phyloP scores from a whole-genome alignment of 1,140 invertebrate species.

The Dinoponera quadriceps region DNA sequence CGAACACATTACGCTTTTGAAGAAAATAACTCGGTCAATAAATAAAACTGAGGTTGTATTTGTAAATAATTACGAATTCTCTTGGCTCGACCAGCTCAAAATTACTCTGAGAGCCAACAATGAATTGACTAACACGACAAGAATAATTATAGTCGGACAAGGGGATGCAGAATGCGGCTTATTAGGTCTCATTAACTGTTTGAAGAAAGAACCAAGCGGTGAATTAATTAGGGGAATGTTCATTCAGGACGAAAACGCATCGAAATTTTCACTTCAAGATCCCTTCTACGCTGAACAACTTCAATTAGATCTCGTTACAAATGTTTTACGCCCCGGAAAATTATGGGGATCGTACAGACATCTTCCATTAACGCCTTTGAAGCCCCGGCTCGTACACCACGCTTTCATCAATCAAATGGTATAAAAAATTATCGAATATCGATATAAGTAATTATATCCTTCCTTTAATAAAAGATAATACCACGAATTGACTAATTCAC shows the following conservation, averaged over 20 bases:
- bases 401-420: constrained; percentile 91
- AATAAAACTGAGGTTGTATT: constrained; percentile 74
- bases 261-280: constrained; percentile 87
- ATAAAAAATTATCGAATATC: neutral
- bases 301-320: constrained; percentile 91
- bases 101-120: constrained; percentile 86
- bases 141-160: constrained; percentile 86
- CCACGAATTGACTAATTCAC: no score
- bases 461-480: no score
- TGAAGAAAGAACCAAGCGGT: constrained; percentile 89
- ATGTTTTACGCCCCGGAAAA: constrained; percentile 88
- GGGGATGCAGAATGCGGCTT: constrained; percentile 90
- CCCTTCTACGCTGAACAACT: constrained; percentile 89
- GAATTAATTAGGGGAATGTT: constrained; percentile 87
- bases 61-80: constrained; percentile 78
- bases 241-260: constrained; percentile 88
- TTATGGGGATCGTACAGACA: constrained; percentile 94
- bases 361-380: constrained; percentile 85
- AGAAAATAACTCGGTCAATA: constrained; percentile 73
- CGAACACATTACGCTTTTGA: constrained; percentile 75
- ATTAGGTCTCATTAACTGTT: constrained; percentile 93
- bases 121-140: constrained; percentile 16
- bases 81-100: constrained; percentile 85
- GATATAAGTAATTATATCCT: no score
- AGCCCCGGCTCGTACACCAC: constrained; percentile 86